phyloP scores from a whole-genome alignment of 2,113 vertebrate species.

The Orycteropus afer region DNA sequence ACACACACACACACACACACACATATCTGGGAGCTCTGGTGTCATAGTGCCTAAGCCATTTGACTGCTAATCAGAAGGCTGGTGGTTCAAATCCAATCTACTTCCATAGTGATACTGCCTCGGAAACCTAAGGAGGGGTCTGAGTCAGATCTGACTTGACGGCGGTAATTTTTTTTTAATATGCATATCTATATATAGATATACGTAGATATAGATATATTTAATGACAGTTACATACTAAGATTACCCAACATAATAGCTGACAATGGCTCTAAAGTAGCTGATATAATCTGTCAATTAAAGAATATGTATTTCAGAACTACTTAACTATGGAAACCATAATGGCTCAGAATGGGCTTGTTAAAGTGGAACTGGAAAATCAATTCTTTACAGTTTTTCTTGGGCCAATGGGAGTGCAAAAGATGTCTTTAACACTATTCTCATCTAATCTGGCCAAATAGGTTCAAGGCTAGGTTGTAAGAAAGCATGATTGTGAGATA shows the following conservation, averaged over 20 bases:
- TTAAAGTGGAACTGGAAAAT: constrained; percentile 70
- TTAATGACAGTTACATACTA: constrained; percentile 58
- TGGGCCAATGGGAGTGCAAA: constrained; percentile 52
- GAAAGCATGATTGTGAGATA: constrained; percentile 9
- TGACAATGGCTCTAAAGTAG: constrained; percentile 62
- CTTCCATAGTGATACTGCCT: too few species aligned
- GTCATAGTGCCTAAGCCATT: too few species aligned
- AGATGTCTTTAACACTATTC: constrained; percentile 59
- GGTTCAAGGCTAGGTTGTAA: background rate
- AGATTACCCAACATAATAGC: constrained; percentile 58
- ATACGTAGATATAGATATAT: constrained; percentile 15
- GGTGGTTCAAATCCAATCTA: too few species aligned
- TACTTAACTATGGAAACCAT: constrained; percentile 67
- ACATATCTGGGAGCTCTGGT: too few species aligned
- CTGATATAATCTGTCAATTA: constrained; percentile 73
- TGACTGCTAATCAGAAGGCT: too few species aligned
- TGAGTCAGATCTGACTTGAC: too few species aligned
- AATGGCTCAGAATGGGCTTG: constrained; percentile 60
- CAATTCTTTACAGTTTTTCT: constrained; percentile 56
- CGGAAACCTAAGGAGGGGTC: too few species aligned
- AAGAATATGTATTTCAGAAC: constrained; percentile 74
- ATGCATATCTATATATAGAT: too few species aligned
- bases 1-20: too few species aligned
- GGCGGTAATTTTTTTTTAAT: constrained; percentile 8
- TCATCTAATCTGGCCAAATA: background rate